Evolutionary conservation across 1,140 invertebrate genomes (phyloP).

Genomic region (Chlorops oryzae): DNA sequence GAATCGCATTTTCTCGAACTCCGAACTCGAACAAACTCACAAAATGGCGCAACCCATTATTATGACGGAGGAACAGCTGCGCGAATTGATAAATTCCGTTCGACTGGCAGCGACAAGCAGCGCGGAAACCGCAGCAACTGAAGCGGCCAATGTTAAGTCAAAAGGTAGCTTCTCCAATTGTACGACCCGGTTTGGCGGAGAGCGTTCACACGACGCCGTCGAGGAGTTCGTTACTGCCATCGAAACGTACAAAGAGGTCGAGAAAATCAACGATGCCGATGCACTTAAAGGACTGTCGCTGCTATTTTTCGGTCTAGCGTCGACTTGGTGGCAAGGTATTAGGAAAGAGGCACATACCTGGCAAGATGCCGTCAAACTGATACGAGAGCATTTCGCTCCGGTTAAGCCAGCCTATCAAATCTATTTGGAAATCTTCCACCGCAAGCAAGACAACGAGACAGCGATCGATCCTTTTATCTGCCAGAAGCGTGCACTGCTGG

Average conservation of each 20-base stretch:
- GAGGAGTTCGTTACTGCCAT: slow-evolving; percentile 39
- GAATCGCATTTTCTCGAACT: too few species aligned
- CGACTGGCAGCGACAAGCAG: slow-evolving; percentile 5
- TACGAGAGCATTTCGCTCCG: slow-evolving; percentile 40
- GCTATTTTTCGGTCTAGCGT: slow-evolving; percentile 44
- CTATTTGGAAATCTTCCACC: slow-evolving; percentile 40
- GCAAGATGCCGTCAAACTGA: slow-evolving; percentile 31
- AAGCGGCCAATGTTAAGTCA: slow-evolving; percentile 8
- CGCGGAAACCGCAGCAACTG: background rate
- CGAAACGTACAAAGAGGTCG: slow-evolving; percentile 35
- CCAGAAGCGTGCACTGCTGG: slow-evolving; percentile 38
- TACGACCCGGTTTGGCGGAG: slow-evolving; percentile 24
- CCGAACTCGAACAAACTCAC: background rate
- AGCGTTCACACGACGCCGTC: slow-evolving; percentile 34
- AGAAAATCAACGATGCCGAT: slow-evolving; percentile 40
- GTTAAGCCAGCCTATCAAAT: slow-evolving; percentile 39
- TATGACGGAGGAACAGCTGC: slow-evolving; percentile 38
- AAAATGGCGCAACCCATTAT: slow-evolving; percentile 23
- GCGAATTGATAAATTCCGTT: slow-evolving; percentile 29
- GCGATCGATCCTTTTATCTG: slow-evolving; percentile 41
- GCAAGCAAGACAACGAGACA: slow-evolving; percentile 29
- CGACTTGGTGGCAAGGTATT: slow-evolving; percentile 49
- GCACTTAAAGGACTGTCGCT: slow-evolving; percentile 46
- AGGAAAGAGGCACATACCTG: slow-evolving; percentile 42
- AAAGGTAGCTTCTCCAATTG: slow-evolving; percentile 40